These are phyloP conservation scores for Cephus runcator DNA, from an alignment of 2,888 invertebrate genomes.

Conservation along the genomic window DNA sequence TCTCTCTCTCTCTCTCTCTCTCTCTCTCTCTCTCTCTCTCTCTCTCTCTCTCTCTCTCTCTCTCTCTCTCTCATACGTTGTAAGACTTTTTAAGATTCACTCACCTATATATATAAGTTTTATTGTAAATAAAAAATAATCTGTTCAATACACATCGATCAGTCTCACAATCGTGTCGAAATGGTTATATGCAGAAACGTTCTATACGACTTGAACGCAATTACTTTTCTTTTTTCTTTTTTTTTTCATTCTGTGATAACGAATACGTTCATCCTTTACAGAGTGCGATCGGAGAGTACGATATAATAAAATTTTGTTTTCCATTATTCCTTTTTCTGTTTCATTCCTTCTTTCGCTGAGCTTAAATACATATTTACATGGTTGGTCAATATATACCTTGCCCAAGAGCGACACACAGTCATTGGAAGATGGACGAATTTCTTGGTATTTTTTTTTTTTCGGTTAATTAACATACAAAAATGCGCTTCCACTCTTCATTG, in stretches of 20 bases:
- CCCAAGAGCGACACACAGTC: neutral
- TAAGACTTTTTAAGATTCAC: neutral
- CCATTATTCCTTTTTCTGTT: neutral
- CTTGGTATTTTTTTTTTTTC: neutral
- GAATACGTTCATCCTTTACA: neutral
- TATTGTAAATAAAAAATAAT: conserved; percentile 58
- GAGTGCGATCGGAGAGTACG: neutral
- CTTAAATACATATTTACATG: conserved; percentile 5
- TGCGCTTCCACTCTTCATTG: neutral
- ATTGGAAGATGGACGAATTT: neutral
- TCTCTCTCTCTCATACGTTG: neutral
- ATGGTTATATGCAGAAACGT: neutral
- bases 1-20: no score
- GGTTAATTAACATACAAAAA: neutral
- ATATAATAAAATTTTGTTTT: neutral
- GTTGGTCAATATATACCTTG: neutral
- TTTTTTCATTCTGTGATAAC: neutral
- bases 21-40: conserved; percentile 10
- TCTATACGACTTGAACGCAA: neutral
- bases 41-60: neutral
- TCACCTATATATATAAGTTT: conserved; percentile 37
- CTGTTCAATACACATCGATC: conserved; percentile 60
- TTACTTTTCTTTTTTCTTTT: neutral
- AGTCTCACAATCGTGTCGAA: conserved; percentile 61
- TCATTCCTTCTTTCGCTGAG: neutral